phyloP scores from a whole-genome alignment of 2,113 vertebrate genomes.

The Lepisosteus oculatus region DNA sequence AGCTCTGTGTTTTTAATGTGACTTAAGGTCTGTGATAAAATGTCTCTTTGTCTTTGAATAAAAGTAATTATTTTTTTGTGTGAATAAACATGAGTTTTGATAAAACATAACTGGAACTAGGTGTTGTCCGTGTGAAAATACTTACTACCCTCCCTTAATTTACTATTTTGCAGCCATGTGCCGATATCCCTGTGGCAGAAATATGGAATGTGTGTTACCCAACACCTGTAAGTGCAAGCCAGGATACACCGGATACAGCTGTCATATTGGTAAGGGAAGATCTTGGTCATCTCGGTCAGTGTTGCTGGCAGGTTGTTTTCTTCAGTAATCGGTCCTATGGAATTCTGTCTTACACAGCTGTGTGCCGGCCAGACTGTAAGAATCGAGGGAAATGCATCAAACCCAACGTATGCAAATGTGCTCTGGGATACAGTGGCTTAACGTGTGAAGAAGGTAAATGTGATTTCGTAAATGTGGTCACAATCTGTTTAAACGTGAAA shows the following conservation, averaged over 20 bases:
- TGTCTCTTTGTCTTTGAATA: too few relatives aligned
- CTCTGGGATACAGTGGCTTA: constrained; percentile 64
- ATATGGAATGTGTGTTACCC: constrained; percentile 78
- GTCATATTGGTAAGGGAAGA: constrained; percentile 72
- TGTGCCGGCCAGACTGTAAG: constrained; percentile 83
- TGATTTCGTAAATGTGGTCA: background rate
- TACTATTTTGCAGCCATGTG: constrained; percentile 69
- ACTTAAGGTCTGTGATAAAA: too few relatives aligned
- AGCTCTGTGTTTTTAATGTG: too few relatives aligned
- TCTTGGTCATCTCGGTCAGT: background rate
- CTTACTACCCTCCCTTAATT: too few relatives aligned
- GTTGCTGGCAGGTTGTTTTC: background rate
- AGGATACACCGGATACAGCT: constrained; percentile 79
- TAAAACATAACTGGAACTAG: too few relatives aligned
- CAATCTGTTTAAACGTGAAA: too few relatives aligned
- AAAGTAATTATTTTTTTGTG: too few relatives aligned
- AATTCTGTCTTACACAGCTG: constrained; percentile 51
- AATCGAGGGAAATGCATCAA: constrained; percentile 80
- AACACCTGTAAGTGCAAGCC: constrained; percentile 81
- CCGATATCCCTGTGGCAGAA: constrained; percentile 74
- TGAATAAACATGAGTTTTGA: too few relatives aligned
- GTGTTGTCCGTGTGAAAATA: too few relatives aligned
- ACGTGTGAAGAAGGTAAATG: constrained; percentile 79
- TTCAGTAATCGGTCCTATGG: background rate
- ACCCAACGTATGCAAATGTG: constrained; percentile 76